Percentiles rank a stretch among this genome's conserved stretches.
Evolutionary conservation across 92 coral and sea anemone species (phyloP).

Genomic region (Epizoanthus scotinus): DNA sequence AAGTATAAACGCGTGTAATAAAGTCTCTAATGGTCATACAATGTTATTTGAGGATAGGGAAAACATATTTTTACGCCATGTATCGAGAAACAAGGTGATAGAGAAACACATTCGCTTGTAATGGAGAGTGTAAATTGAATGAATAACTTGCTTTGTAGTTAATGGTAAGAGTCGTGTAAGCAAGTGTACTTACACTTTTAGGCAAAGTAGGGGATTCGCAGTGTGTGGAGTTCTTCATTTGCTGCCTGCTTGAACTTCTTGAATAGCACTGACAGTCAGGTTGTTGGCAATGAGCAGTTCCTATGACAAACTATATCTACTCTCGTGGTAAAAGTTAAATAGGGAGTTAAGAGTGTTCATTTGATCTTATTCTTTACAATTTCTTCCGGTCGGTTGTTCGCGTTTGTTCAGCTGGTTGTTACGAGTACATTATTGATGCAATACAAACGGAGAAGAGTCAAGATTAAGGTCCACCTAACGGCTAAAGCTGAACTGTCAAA

Average conservation of each 20-base stretch:
- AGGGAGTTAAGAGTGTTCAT: not conserved
- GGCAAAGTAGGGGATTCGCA: too few relatives aligned
- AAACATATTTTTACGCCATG: too few relatives aligned
- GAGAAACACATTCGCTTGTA: too few relatives aligned
- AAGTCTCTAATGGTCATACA: too few relatives aligned
- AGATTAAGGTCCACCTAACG: not conserved
- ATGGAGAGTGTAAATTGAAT: too few relatives aligned
- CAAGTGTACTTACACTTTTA: too few relatives aligned
- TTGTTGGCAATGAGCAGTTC: too few relatives aligned
- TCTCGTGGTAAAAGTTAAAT: not conserved
- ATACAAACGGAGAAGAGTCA: constrained; percentile 1
- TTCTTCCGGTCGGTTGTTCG: not conserved
- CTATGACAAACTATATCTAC: not conserved
- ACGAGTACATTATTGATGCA: not conserved
- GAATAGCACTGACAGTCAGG: not conserved
- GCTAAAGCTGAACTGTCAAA: not conserved
- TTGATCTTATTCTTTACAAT: not conserved
- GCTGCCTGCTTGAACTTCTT: not conserved
- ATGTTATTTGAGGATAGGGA: too few relatives aligned
- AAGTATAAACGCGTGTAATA: too few relatives aligned
- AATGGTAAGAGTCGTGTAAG: too few relatives aligned
- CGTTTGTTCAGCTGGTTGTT: constrained; percentile 4
- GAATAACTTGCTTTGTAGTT: too few relatives aligned
- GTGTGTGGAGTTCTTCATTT: not conserved
- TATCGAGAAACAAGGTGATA: too few relatives aligned